A percentile compares a stretch with the other conserved stretches of the same genome.
Conservation (phyloP, 2,888 invertebrate species). For the Himalopsyche anomala region DNA sequence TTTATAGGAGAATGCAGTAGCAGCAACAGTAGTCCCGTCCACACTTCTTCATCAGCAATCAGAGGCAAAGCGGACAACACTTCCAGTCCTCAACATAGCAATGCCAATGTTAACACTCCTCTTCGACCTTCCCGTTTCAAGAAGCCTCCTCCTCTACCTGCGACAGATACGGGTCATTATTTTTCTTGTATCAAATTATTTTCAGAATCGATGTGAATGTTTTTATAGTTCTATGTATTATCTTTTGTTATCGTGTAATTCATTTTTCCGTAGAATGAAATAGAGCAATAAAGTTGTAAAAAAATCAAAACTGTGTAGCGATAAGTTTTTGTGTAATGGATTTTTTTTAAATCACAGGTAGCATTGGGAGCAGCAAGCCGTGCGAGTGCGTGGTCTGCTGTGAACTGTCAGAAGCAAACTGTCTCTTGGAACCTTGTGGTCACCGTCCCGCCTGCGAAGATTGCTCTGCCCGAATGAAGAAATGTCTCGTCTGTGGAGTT, state of each 20-base stretch:
- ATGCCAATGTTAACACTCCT: constrained; percentile 28
- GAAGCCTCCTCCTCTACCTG: constrained; percentile 61
- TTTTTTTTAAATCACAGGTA: constrained; percentile 16
- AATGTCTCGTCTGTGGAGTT: constrained; percentile 82
- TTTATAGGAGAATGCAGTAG: constrained; percentile 63
- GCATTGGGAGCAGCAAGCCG: constrained; percentile 69
- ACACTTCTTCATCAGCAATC: constrained; percentile 52
- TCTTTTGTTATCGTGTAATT: no score
- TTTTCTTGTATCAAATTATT: no score
- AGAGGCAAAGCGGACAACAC: constrained; percentile 61
- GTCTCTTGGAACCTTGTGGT: constrained; percentile 84
- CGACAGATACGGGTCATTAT: constrained; percentile 3
- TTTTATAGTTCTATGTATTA: no score
- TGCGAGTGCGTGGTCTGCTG: constrained; percentile 85
- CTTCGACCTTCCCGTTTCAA: constrained; percentile 62
- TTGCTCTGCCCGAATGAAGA: constrained; percentile 86
- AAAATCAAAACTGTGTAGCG: neutral
- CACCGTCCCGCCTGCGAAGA: constrained; percentile 86
- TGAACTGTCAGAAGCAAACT: constrained; percentile 80
- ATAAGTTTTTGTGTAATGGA: neutral
- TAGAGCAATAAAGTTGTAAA: neutral
- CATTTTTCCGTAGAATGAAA: no score
- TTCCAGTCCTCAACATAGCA: constrained; percentile 59
- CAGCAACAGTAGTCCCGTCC: constrained; percentile 64
- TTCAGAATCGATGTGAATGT: no score